Percentiles rank a stretch among this genome's conserved stretches.
Conservation (phyloP, 2,113 vertebrate genomes). For the Bos indicus region DNA sequence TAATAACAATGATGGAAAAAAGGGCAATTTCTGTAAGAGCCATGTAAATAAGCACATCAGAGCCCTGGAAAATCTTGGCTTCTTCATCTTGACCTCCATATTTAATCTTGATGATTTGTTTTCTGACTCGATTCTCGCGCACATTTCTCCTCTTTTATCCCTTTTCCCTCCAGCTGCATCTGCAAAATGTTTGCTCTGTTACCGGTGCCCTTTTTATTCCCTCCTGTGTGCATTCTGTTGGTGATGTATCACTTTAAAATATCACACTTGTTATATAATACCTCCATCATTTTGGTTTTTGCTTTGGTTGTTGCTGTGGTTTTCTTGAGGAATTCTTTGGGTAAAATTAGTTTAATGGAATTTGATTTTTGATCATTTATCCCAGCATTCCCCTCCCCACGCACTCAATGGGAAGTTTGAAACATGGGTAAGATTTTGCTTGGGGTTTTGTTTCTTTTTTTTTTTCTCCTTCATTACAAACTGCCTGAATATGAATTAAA, state of each 20-base stretch:
- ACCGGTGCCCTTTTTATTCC: background rate
- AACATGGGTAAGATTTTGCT: background rate
- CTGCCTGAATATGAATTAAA: background rate
- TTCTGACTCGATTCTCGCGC: background rate
- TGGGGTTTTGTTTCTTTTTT: background rate
- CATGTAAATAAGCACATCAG: background rate
- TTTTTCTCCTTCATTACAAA: background rate
- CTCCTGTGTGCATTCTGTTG: background rate
- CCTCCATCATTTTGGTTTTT: background rate
- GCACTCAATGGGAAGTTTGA: background rate
- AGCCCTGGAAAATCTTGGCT: background rate
- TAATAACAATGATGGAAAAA: background rate
- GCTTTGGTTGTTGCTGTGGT: background rate
- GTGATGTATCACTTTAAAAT: background rate
- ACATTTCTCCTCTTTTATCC: background rate
- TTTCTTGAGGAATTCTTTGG: background rate
- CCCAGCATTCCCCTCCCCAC: background rate
- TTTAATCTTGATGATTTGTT: background rate
- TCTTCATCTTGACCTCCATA: background rate
- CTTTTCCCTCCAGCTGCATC: background rate
- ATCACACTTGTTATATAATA: background rate
- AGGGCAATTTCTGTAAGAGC: background rate
- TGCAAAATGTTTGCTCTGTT: background rate
- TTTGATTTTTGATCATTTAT: conserved; percentile 3
- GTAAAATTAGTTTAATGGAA: background rate